Evolutionary conservation across 2,113 vertebrate species (phyloP), one percentile per base, ranked within the genome.

Genomic region (Colossoma macropomum): DNA sequence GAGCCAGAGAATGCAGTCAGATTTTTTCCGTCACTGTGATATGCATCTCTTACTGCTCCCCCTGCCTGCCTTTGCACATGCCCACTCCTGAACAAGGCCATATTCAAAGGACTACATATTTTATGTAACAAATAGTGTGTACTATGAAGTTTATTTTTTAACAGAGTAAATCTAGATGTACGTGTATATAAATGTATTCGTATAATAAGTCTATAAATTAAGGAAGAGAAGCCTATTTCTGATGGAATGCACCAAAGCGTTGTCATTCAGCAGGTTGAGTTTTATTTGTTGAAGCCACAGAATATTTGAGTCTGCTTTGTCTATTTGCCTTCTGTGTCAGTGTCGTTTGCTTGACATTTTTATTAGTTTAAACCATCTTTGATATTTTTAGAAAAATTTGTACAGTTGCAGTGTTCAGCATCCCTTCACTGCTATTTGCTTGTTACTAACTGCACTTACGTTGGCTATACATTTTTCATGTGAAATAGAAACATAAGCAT

Each of bases 11-110:
- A 77, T 74, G 68, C 79, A 80, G 81, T 78, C 81, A 66, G 84
- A 87, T 88, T 80, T 86, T 88, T 82, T 81, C 82, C 70, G 80
- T 89, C 85, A 92, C 90, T 90, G 91, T 90, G 89, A 92, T 88
- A 84, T 85, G 84, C 85, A 80, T 86, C 86, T 56, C 60, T 87
- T 60, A 65, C 89, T 86, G 89, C 85, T 74, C 86, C 86, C 80
- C 70, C 63, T 82, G 73, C 79, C 79, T 88, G 86, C 88, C 86
- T 85, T 79, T 88, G 87, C 88, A 87, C 81, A 84, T 83, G 66
- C 85, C 32, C 69, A 84, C 82, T 82, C 75, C 77, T 75, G 80
- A 86, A n/a, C 56, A 80, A 84, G 50, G 86, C 84, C 81, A 81
- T 83, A 84, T 82, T 73, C 81, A 86, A 82, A 86, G 79, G 77